A percentile compares a stretch with the other conserved stretches of the same genome.
phyloP scores from a whole-genome alignment of 2,113 vertebrate species.

The Symphodus melops region DNA sequence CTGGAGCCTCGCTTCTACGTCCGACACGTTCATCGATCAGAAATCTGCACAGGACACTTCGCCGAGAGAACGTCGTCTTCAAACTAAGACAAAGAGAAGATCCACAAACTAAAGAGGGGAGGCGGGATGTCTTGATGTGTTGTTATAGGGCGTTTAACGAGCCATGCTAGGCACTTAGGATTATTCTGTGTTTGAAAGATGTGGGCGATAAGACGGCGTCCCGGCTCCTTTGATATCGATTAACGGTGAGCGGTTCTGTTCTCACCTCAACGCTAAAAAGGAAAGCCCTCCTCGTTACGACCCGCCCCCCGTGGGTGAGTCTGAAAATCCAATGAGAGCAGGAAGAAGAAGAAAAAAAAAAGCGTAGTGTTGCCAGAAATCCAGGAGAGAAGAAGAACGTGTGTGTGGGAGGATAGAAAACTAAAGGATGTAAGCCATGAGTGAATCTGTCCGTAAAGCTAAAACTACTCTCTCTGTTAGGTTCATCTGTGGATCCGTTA shows the following conservation, averaged over 20 bases:
- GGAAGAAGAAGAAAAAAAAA: no score
- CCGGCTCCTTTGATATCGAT: conserved; percentile 8
- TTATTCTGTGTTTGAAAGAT: conserved; percentile 48
- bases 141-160: conserved; percentile 63
- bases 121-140: not conserved
- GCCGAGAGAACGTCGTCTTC: conserved; percentile 5
- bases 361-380: conserved; percentile 21
- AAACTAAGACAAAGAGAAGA: conserved; percentile 14
- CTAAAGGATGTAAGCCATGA: conserved; percentile 37
- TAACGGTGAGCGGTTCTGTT: conserved; percentile 14
- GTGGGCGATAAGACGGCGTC: conserved; percentile 32
- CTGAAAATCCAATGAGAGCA: conserved; percentile 9
- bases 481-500: conserved; percentile 60
- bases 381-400: conserved; percentile 12
- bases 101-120: not conserved
- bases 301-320: conserved; percentile 22
- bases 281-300: conserved; percentile 8
- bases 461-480: conserved; percentile 46
- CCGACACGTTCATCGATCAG: conserved; percentile 70
- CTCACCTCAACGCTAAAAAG: conserved; percentile 3
- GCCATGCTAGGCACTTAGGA: conserved; percentile 79
- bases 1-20: conserved; percentile 46
- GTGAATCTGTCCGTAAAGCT: conserved; percentile 46
- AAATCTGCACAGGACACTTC: conserved; percentile 35
- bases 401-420: conserved; percentile 48